A percentile compares a stretch with the other conserved stretches of the same genome.
Conservation (phyloP, 1,140 invertebrate species). For the Dryas iulia region DNA sequence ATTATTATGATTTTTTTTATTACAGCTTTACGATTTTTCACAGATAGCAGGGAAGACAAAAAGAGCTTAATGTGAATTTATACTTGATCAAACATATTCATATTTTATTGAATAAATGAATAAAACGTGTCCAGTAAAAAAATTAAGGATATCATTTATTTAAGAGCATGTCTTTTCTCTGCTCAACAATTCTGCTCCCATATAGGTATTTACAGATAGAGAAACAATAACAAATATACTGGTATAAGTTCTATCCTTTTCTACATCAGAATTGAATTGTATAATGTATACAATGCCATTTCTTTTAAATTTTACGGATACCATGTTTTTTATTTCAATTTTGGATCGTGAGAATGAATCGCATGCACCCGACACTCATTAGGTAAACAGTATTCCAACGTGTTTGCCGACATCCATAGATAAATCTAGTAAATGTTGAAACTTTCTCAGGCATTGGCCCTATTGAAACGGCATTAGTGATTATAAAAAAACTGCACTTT, state of each 20-base stretch:
- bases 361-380: constrained; percentile 65
- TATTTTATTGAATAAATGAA: too few species aligned
- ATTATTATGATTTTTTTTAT: too few species aligned
- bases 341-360: constrained; percentile 71
- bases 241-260: not conserved
- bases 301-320: constrained; percentile 52
- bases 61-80: too few species aligned
- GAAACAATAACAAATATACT: not conserved
- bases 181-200: too few species aligned
- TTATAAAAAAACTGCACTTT: not conserved
- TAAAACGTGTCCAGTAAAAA: too few species aligned
- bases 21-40: too few species aligned
- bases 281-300: constrained; percentile 63
- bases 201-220: too few species aligned
- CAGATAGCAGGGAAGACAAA: too few species aligned
- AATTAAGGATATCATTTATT: too few species aligned
- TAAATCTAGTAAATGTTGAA: constrained; percentile 20
- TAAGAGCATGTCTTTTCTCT: too few species aligned
- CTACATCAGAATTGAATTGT: constrained; percentile 24
- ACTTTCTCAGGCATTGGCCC: constrained; percentile 15
- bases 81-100: too few species aligned
- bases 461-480: not conserved
- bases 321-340: constrained; percentile 59
- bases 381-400: constrained; percentile 63
- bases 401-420: constrained; percentile 47